These are phyloP conservation scores for Peromyscus attwateri DNA, from an alignment of 2,797 vertebrate species.

Conservation along the genomic window DNA sequence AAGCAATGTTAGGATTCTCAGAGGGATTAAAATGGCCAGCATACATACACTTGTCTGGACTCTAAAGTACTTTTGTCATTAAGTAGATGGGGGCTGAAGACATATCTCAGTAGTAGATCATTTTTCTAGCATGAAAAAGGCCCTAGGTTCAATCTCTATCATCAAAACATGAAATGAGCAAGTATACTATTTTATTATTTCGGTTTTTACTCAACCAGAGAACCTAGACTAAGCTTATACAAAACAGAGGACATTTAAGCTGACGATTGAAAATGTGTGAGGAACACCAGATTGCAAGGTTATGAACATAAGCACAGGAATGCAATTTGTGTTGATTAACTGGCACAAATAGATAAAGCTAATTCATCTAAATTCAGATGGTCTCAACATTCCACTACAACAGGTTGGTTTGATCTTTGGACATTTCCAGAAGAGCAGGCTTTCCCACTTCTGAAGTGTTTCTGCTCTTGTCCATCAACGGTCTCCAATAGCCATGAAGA, in stretches of 20 bases:
- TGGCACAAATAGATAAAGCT: background rate
- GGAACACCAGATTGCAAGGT: background rate
- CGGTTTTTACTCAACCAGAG: background rate
- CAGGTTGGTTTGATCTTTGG: background rate
- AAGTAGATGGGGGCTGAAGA: background rate
- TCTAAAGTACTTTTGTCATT: background rate
- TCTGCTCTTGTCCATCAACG: background rate
- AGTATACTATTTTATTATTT: background rate
- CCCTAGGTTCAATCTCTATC: background rate
- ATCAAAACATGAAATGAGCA: background rate
- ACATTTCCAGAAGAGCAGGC: background rate
- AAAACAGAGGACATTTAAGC: background rate
- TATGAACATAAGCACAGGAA: background rate
- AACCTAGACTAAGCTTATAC: background rate
- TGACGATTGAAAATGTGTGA: background rate
- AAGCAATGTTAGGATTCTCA: background rate
- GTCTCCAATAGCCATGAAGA: background rate
- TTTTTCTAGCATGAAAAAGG: background rate
- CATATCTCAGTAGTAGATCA: background rate
- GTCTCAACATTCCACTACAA: conserved; percentile 13
- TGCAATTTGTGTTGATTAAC: background rate
- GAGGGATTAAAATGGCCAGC: background rate
- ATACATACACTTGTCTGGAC: background rate
- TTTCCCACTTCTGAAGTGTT: background rate
- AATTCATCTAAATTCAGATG: conserved; percentile 7